These are phyloP conservation scores for Xiphophorus birchmanni DNA, from an alignment of 2,797 vertebrate genomes.

Conservation along the genomic window DNA sequence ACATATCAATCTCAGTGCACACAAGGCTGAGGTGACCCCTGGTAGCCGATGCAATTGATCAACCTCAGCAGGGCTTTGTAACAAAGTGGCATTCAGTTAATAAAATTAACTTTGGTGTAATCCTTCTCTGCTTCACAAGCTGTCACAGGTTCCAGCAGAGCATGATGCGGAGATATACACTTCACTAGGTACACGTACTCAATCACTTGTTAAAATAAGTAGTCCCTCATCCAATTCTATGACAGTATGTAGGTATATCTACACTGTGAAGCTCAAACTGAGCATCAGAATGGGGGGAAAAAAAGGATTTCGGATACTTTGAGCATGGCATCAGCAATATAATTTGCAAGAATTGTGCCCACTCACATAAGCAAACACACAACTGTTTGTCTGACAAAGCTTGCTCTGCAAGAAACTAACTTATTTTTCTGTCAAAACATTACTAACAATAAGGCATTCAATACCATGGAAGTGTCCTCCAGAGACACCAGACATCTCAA, in stretches of 20 bases:
- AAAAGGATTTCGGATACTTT: background rate
- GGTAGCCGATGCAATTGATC: conserved; percentile 40
- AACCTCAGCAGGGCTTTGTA: background rate
- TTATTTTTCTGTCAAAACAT: background rate
- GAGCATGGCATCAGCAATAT: background rate
- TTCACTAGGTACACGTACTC: background rate
- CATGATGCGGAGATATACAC: conserved; percentile 4
- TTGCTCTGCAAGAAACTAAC: background rate
- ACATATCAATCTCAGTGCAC: conserved; percentile 58
- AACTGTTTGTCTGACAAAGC: background rate
- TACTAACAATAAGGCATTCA: background rate
- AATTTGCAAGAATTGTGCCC: background rate
- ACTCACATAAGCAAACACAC: background rate
- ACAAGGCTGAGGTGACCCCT: conserved; percentile 61
- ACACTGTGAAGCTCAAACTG: background rate
- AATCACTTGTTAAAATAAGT: background rate
- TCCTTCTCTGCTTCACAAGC: conserved; percentile 25
- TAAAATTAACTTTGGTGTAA: conserved; percentile 6
- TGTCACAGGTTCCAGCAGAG: conserved; percentile 42
- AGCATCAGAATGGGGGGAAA: background rate
- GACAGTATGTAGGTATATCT: background rate
- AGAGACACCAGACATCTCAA: background rate
- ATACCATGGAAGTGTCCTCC: background rate
- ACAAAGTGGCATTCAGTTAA: conserved; percentile 5
- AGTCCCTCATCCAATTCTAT: background rate